Percentiles rank a stretch among this genome's conserved stretches.
These are phyloP conservation scores for Tetraodon nigroviridis DNA, from an alignment of 2,113 vertebrate species.

Conservation along the genomic window DNA sequence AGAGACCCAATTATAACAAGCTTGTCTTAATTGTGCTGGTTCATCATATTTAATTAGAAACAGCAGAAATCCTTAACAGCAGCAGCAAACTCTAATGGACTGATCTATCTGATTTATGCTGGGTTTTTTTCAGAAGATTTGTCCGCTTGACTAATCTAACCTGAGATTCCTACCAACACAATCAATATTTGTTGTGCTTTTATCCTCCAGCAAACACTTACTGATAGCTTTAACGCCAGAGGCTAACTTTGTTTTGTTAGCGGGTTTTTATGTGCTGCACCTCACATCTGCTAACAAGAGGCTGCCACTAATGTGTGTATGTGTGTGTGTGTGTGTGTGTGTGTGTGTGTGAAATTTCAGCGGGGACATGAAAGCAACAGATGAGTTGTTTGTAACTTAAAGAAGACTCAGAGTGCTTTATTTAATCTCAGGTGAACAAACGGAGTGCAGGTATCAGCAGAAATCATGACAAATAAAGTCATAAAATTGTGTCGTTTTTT, in stretches of 20 bases:
- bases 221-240: too few relatives aligned
- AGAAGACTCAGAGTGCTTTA: not conserved
- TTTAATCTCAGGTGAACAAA: not conserved
- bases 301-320: too few relatives aligned
- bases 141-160: not conserved
- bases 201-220: too few relatives aligned
- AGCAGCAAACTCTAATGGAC: constrained; percentile 1
- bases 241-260: too few relatives aligned
- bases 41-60: constrained; percentile 20
- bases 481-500: too few relatives aligned
- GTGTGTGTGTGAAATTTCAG: not conserved
- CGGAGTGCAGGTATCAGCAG: too few relatives aligned
- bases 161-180: too few relatives aligned
- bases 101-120: constrained; percentile 1
- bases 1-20: constrained; percentile 15
- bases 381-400: not conserved
- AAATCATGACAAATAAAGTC: too few relatives aligned
- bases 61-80: constrained; percentile 5
- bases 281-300: too few relatives aligned
- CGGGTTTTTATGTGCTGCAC: too few relatives aligned
- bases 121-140: not conserved
- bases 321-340: not conserved
- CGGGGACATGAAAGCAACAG: too few relatives aligned
- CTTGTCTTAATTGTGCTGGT: constrained; percentile 13
- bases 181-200: too few relatives aligned